Evolutionary conservation across 2,888 invertebrate species (phyloP).

Genomic region (Bombylius major): DNA sequence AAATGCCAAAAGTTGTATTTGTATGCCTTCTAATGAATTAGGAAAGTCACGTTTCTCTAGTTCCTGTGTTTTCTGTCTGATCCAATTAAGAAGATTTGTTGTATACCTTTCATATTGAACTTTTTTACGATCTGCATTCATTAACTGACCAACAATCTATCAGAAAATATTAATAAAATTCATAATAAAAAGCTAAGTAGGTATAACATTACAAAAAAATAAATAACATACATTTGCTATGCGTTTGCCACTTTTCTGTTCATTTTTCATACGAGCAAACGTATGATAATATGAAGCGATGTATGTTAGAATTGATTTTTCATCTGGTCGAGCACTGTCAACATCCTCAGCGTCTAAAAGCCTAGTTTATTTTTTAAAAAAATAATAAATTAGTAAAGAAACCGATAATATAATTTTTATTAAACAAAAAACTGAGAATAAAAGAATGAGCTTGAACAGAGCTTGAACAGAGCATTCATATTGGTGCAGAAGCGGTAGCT

Average conservation of each 20-base stretch:
- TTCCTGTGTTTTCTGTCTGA: slow-evolving; percentile 67
- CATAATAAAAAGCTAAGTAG: slow-evolving; percentile 5
- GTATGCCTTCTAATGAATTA: slow-evolving; percentile 90
- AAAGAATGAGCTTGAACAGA: too few relatives aligned
- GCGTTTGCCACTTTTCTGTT: slow-evolving; percentile 91
- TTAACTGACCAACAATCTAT: slow-evolving; percentile 93
- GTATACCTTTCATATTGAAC: slow-evolving; percentile 76
- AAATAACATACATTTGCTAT: slow-evolving; percentile 77
- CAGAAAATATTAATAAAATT: slow-evolving; percentile 5
- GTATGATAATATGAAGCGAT: slow-evolving; percentile 99
- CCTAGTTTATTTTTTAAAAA: slow-evolving; percentile 30
- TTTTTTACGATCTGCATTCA: slow-evolving; percentile 89
- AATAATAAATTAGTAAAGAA: background rate
- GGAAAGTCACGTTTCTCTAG: slow-evolving; percentile 81
- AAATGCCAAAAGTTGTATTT: slow-evolving; percentile 75
- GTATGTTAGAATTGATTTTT: slow-evolving; percentile 98
- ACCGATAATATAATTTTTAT: too few relatives aligned
- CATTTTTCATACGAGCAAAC: slow-evolving; percentile 97
- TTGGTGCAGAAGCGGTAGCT: too few relatives aligned
- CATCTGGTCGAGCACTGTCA: slow-evolving; percentile 87
- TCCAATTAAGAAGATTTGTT: slow-evolving; percentile 85
- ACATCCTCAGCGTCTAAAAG: slow-evolving; percentile 95
- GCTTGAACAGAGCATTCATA: too few relatives aligned
- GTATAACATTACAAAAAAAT: background rate
- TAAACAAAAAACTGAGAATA: too few relatives aligned